phyloP scores from a whole-genome alignment of 2,888 invertebrate genomes.

The Xestia xanthographa region DNA sequence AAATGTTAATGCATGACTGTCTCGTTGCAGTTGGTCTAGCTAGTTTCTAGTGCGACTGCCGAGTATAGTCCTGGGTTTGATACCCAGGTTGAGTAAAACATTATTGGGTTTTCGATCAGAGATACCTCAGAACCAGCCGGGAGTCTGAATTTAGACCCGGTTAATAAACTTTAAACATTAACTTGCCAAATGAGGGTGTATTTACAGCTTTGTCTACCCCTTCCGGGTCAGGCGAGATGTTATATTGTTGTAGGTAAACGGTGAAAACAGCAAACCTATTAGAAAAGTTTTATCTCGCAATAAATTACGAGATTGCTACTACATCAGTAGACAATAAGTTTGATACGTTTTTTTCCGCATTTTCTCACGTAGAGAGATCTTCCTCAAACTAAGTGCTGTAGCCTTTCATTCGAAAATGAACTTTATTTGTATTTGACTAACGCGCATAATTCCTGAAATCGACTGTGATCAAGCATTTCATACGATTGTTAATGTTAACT shows the following conservation, averaged over 20 bases:
- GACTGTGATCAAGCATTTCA: neutral
- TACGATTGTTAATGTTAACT: neutral
- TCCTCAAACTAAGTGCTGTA: neutral
- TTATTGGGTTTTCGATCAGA: neutral
- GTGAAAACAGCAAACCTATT: slow-evolving; percentile 4
- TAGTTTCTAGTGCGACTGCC: neutral
- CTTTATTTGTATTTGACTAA: neutral
- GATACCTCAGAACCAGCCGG: neutral
- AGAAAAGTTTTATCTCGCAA: neutral
- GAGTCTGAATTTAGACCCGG: neutral
- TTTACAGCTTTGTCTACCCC: neutral
- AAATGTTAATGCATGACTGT: neutral
- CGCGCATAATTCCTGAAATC: neutral
- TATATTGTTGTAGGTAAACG: neutral
- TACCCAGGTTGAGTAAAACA: too few relatives aligned
- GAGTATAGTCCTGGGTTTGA: neutral
- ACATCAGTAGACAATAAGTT: slow-evolving; percentile 17
- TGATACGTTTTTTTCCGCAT: neutral
- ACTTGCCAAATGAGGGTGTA: neutral
- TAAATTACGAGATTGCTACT: neutral
- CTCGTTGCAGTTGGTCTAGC: too few relatives aligned
- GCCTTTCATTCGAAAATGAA: neutral
- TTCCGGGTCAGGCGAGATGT: too few relatives aligned
- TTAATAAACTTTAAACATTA: neutral
- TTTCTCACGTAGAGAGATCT: neutral